These are phyloP conservation scores for Mythimna lalbum DNA, from an alignment of 2,888 invertebrate species.

Conservation along the genomic window DNA sequence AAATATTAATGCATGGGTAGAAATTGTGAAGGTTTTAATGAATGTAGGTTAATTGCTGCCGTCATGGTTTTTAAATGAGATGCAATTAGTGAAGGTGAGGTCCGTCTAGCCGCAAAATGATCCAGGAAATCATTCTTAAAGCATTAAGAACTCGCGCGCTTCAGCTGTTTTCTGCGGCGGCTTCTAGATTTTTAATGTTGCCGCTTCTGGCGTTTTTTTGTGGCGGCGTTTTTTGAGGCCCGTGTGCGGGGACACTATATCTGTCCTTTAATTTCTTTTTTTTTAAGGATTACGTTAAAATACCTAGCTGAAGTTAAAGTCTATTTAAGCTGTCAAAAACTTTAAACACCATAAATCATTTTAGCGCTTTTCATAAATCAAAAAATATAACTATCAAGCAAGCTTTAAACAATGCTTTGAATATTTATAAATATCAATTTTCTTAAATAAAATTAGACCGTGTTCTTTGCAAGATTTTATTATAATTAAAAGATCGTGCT, in stretches of 20 bases:
- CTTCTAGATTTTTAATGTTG: no score
- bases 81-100: conserved; percentile 80
- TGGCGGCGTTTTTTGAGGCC: no score
- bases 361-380: background rate
- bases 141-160: conserved; percentile 73
- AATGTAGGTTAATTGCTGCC: conserved; percentile 82
- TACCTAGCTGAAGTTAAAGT: no score
- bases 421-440: conserved; percentile 1
- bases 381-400: background rate
- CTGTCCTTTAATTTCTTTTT: background rate
- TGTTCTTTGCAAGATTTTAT: conserved; percentile 7
- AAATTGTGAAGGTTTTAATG: conserved; percentile 65
- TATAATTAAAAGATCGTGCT: conserved; percentile 15
- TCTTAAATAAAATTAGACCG: conserved; percentile 3
- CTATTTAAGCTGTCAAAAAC: background rate
- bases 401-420: background rate
- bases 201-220: no score
- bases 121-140: conserved; percentile 70
- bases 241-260: no score
- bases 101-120: conserved; percentile 69
- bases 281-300: no score
- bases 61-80: conserved; percentile 79
- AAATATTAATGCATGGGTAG: conserved; percentile 51
- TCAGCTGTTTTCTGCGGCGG: no score
- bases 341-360: background rate